phyloP scores from a whole-genome alignment of 1,140 invertebrate species.

The Tribolium madens region DNA sequence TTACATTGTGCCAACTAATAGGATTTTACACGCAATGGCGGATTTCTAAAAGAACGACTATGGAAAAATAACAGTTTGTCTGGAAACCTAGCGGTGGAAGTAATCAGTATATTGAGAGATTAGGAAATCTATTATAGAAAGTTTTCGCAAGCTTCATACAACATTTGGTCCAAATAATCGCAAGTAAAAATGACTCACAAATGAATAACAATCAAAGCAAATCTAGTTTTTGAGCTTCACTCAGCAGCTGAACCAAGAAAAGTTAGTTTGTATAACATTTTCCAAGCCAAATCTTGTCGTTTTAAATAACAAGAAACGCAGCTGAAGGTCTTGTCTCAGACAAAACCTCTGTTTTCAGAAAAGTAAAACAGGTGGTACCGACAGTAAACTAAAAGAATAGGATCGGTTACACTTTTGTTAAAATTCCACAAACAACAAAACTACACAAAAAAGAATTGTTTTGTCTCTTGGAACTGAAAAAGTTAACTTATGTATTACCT shows the following conservation, averaged over 20 bases:
- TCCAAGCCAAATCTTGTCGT: not conserved
- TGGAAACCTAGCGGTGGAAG: slow-evolving; percentile 19
- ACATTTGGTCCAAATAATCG: slow-evolving; percentile 6
- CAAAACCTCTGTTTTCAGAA: too few relatives aligned
- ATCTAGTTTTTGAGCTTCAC: not conserved
- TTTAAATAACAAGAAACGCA: not conserved
- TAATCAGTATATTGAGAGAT: slow-evolving; percentile 30
- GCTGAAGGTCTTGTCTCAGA: too few relatives aligned
- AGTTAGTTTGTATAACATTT: not conserved
- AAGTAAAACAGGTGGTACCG: too few relatives aligned
- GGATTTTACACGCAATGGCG: slow-evolving; percentile 58
- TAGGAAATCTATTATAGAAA: slow-evolving; percentile 3
- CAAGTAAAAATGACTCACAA: not conserved
- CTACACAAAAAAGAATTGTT: not conserved
- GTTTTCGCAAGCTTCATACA: not conserved
- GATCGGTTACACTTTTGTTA: not conserved
- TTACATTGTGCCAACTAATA: slow-evolving; percentile 51
- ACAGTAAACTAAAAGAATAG: not conserved
- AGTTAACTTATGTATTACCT: not conserved
- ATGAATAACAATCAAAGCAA: not conserved
- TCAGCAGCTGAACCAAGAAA: not conserved
- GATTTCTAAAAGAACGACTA: slow-evolving; percentile 42
- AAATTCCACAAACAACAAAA: not conserved
- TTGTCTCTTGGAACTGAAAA: not conserved
- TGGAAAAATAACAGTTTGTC: slow-evolving; percentile 29